These are phyloP conservation scores for Balaenoptera acutorostrata DNA, from an alignment of 2,113 vertebrate genomes.

Conservation along the genomic window DNA sequence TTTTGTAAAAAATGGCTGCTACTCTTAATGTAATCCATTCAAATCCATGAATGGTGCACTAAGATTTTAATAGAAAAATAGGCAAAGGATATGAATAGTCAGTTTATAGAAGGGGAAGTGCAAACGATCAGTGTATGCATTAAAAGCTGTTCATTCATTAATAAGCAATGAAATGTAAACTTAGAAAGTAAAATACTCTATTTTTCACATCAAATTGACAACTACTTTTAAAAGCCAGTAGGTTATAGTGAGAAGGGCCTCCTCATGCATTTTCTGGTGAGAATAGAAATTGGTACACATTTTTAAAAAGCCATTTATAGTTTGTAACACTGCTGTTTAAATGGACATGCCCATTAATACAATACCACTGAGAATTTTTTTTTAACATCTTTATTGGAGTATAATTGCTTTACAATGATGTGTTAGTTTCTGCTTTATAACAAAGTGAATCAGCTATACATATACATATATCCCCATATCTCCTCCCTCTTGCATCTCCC, in stretches of 20 bases:
- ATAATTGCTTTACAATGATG: too few species aligned
- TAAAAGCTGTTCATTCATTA: not conserved
- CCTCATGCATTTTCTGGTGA: not conserved
- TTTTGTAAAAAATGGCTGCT: not conserved
- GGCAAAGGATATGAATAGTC: not conserved
- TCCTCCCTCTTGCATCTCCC: too few species aligned
- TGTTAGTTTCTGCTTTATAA: too few species aligned
- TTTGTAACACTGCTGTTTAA: not conserved
- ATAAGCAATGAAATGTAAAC: not conserved
- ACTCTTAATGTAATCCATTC: not conserved
- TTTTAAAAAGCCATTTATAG: not conserved
- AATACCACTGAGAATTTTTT: not conserved
- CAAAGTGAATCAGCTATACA: too few species aligned
- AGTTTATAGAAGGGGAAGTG: not conserved
- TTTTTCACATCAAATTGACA: not conserved
- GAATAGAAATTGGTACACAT: not conserved
- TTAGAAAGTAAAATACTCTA: not conserved
- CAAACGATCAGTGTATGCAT: not conserved
- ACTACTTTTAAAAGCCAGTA: slow-evolving; percentile 3
- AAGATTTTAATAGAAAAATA: not conserved
- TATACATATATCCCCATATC: too few species aligned
- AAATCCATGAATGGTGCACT: not conserved
- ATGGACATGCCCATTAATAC: not conserved
- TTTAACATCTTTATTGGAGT: too few species aligned
- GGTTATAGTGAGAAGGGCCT: not conserved